Percentiles rank a stretch among this genome's conserved stretches.
phyloP scores from a whole-genome alignment of 2,888 invertebrate genomes.

The Gasteruption jaculator region DNA sequence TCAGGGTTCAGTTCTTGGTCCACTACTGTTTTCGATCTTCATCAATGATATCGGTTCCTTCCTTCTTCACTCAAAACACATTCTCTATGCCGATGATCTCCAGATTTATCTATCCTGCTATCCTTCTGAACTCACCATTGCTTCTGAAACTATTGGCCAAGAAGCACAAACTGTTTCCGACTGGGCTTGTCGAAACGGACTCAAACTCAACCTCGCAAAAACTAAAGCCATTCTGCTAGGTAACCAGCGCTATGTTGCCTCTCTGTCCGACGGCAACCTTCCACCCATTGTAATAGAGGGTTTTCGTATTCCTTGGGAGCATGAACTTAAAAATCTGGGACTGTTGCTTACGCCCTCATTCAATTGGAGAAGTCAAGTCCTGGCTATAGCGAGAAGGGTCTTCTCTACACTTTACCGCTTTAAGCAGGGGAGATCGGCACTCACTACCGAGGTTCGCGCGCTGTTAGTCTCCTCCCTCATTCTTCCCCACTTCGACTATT shows the following conservation, averaged over 20 bases:
- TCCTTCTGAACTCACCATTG: not conserved
- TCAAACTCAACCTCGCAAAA: slow-evolving; percentile 5
- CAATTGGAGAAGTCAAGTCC: slow-evolving; percentile 1
- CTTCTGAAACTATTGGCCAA: not conserved
- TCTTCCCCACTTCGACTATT: not conserved
- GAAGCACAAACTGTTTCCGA: not conserved
- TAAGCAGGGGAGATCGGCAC: not conserved
- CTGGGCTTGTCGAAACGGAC: not conserved
- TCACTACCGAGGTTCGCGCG: not conserved
- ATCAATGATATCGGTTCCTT: not conserved
- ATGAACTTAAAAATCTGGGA: slow-evolving; percentile 12
- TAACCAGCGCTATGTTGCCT: not conserved
- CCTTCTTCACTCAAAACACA: not conserved
- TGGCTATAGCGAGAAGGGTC: not conserved
- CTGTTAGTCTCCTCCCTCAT: not conserved
- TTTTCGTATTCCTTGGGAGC: not conserved
- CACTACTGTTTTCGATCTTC: not conserved
- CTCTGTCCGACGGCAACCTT: not conserved
- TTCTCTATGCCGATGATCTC: not conserved
- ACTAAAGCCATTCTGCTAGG: slow-evolving; percentile 5
- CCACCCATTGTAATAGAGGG: not conserved
- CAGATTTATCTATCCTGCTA: not conserved
- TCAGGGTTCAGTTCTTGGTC: not conserved
- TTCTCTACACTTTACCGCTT: not conserved
- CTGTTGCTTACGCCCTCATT: slow-evolving; percentile 12